phyloP scores from a whole-genome alignment of 1,140 invertebrate genomes.

The Leptopilina boulardi region DNA sequence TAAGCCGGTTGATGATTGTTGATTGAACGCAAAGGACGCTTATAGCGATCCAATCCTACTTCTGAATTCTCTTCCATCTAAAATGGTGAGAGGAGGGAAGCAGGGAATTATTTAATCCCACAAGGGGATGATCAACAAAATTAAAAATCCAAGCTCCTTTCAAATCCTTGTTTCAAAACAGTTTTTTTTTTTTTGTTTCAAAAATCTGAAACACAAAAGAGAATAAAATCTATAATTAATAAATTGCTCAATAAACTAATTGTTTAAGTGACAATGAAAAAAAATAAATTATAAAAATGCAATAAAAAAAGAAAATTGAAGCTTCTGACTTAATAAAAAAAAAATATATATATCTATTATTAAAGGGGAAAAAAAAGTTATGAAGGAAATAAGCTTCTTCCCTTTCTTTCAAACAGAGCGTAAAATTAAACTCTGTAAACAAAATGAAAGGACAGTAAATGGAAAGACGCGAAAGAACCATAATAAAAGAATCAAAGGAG shows the following conservation, averaged over 20 bases:
- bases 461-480: background rate
- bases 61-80: slow-evolving; percentile 35
- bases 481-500: slow-evolving; percentile 15
- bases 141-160: background rate
- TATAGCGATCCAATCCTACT: background rate
- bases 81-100: too few species aligned
- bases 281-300: background rate
- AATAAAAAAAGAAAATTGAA: background rate
- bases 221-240: background rate
- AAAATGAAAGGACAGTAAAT: background rate
- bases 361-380: background rate
- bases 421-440: background rate
- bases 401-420: background rate
- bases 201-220: background rate
- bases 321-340: background rate
- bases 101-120: slow-evolving; percentile 21
- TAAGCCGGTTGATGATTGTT: slow-evolving; percentile 76
- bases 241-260: background rate
- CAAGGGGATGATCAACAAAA: background rate
- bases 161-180: background rate
- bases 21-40: slow-evolving; percentile 67
- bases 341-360: too few species aligned
- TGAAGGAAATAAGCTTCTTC: background rate
- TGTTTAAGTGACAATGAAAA: background rate
- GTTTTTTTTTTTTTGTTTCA: too few species aligned